Evolutionary conservation across 1,140 invertebrate genomes (phyloP), one percentile per base, ranked within the genome.

Genomic region (Schlechtendalia chinensis): DNA sequence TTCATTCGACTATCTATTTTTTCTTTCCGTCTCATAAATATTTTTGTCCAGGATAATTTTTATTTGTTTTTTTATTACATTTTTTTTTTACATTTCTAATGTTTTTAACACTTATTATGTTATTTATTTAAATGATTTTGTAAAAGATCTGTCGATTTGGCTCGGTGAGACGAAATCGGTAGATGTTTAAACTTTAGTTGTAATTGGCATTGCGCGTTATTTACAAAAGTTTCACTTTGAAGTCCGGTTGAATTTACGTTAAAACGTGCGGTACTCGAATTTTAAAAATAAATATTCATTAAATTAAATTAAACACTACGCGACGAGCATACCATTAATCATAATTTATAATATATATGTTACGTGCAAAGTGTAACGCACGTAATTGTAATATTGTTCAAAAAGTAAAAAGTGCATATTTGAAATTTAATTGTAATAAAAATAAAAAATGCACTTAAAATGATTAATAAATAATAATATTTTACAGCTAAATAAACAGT

Each of bases 181-280:
- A 53, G 45, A 53, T 53, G 10, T 53, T 27, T 50, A 53, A 22
- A 27, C n/a, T 53, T 50, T 71, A n/a, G 22, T 71, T 53, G 22
- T 72, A 53, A 54, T 72, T 72, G 69, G 50, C 67, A 53, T 27
- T 5, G 27, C 5, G 17, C 54, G 54, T 72, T 72, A 53, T 72
- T 53, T 54, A 72, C 29, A 29, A 72, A 53, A 54, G 17, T 72
- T 71, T 53, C 16, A 53, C 47, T 72, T 54, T 72, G 69, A 54
- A 54, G 69, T 53, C 54, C 8, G 27, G 24, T 72, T 72, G 54
- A 54, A 24, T 72, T 54, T 72, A 39, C 22, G 47, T 50, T 50
- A 11, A 69, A 69, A 69, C 24, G 45, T 50, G 22, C 45, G 11
- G 22, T 12, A 1, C 22, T 45, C 65, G 22, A 14, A 67, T 24